Evolutionary conservation across 2,888 invertebrate species (phyloP), one percentile per base, ranked within the genome.

Genomic region (Mesorhabditis sp.): DNA sequence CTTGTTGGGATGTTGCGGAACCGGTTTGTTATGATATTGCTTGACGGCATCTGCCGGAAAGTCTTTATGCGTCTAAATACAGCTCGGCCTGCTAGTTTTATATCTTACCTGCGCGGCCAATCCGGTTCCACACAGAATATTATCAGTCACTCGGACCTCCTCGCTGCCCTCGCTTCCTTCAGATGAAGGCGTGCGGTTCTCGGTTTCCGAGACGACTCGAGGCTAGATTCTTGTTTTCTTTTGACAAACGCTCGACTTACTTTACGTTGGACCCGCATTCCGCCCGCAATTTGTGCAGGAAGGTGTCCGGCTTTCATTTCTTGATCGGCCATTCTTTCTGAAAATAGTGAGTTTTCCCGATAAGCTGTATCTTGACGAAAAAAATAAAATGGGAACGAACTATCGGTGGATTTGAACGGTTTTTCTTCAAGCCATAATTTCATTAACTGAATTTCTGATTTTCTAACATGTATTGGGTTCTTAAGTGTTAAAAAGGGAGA

Each of bases 51-150:
- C 50, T 13, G 50, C 7, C 13, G 50, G 50, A 50, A 10, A 50
- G 50, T 50, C 50, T 50, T 50, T 50, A 13, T 50, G 6, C 50
- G 50, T 50, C 50, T 50, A 50, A 13, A 50, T 50, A 50, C 50
- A 6, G 7, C 50, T 10, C 50, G 13, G 13, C 13, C 6, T 50
- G 6, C 50, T 10, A 10, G 6, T 50, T 50, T 13, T 50, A 6
- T 10, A 6, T 13, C 50, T 13, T 50, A 50, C 50, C 50, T 50
- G 50, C 13, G 50, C 6, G 13, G 50, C 50, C 13, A 50, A 50
- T 50, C 50, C 50, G 7, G 50, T 50, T 50, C 50, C 50, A 50
- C 50, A 50, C 50, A 50, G 50, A 13, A 50, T 50, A 50, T 50
- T 50, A 13, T 50, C 50, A 13, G 50, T 50, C 7, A 50, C 7